These are phyloP conservation scores for Eupithecia pulchellata DNA, from an alignment of 2,888 invertebrate species.

Conservation along the genomic window DNA sequence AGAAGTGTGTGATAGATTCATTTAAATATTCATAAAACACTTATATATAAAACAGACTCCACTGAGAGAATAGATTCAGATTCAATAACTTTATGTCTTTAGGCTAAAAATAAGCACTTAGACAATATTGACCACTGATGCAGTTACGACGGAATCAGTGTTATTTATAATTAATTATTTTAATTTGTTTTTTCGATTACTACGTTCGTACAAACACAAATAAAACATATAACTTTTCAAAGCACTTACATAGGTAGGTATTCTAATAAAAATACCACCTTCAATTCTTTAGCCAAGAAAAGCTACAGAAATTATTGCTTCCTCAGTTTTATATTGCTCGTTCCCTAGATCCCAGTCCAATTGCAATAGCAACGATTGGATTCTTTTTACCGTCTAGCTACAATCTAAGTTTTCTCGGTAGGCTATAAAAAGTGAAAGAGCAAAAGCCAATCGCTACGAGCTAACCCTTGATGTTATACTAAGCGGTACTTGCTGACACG, in stretches of 20 bases:
- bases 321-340: slow-evolving; percentile 40
- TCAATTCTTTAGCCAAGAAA: slow-evolving; percentile 7
- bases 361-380: slow-evolving; percentile 43
- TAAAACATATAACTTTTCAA: not conserved
- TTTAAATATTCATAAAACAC: too few species aligned
- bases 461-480: slow-evolving; percentile 37
- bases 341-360: slow-evolving; percentile 63
- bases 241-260: not conserved
- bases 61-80: too few species aligned
- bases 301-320: slow-evolving; percentile 27
- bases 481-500: slow-evolving; percentile 61
- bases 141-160: too few species aligned
- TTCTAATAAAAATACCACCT: not conserved
- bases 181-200: too few species aligned
- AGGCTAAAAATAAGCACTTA: too few species aligned
- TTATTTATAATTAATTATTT: too few species aligned
- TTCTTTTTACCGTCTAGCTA: slow-evolving; percentile 13
- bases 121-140: too few species aligned
- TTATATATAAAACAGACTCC: too few species aligned
- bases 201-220: not conserved
- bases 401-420: not conserved
- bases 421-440: slow-evolving; percentile 23
- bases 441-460: slow-evolving; percentile 51
- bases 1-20: too few species aligned
- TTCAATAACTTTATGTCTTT: too few species aligned